Conservation (phyloP, 2,797 vertebrate genomes). For the Argyrosomus regius region DNA sequence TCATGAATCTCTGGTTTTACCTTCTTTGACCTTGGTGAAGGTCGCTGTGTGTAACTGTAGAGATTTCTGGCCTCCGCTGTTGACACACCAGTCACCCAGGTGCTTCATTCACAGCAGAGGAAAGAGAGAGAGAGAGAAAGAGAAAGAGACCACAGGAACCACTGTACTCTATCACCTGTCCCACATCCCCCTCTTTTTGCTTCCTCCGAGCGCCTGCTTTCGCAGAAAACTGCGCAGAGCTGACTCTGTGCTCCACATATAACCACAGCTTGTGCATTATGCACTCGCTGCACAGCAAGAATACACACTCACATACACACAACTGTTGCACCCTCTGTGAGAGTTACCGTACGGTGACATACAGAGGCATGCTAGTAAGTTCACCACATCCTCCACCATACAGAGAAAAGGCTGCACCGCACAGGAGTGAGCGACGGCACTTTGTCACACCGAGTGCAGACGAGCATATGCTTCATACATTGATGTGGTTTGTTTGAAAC, state of each 20-base stretch:
- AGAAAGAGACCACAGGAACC: constrained; percentile 72
- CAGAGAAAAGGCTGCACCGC: constrained; percentile 70
- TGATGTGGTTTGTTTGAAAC: constrained; percentile 76
- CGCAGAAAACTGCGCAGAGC: constrained; percentile 64
- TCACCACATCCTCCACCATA: constrained; percentile 78
- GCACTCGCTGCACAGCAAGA: constrained; percentile 57
- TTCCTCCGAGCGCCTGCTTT: constrained; percentile 68
- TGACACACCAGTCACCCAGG: constrained; percentile 47
- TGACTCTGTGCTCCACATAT: constrained; percentile 48
- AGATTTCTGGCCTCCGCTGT: constrained; percentile 17
- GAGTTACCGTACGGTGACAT: constrained; percentile 47
- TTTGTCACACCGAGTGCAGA: constrained; percentile 40
- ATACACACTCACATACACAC: constrained; percentile 39
- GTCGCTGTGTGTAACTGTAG: constrained; percentile 18
- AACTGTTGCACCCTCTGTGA: constrained; percentile 34
- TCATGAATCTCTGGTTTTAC: constrained; percentile 23
- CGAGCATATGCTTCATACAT: constrained; percentile 31
- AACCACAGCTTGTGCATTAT: constrained; percentile 67
- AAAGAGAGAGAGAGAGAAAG: constrained; percentile 29
- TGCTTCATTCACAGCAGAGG: constrained; percentile 50
- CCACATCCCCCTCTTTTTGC: constrained; percentile 66
- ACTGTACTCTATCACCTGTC: constrained; percentile 67
- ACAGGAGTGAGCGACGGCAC: constrained; percentile 39
- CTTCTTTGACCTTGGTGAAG: constrained; percentile 33
- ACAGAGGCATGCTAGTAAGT: constrained; percentile 55